Evolutionary conservation across 2,797 vertebrate species (phyloP), one percentile per base, ranked within the genome.

Genomic region (Platalea minor): DNA sequence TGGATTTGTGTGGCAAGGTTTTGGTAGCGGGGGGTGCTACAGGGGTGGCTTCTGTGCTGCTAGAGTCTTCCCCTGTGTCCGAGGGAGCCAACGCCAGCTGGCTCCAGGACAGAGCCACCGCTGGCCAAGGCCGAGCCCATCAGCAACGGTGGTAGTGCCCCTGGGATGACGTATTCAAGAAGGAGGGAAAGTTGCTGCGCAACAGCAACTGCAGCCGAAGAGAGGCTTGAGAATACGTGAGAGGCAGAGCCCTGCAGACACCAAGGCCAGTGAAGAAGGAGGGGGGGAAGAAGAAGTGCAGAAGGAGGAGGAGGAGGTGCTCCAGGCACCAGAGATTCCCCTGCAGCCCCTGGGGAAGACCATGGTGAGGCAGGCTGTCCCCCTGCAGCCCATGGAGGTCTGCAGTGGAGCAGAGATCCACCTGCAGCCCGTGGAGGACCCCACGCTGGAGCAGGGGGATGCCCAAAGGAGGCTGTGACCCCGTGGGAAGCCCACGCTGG

Each of bases 41-140:
- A 37, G 57, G 24, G n/a, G 5, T 37, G 16, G 35, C 7, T 37
- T 60, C 24, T 37, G n/a, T 26, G 24, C 57, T 60, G 57, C 15
- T 25, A 25, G 24, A 60, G 37, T n/a, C 23, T 17, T 60, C 23
- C 57, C 23, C n/a, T 7, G 11, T 35, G n/a, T 59, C 57, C 4
- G 1, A 17, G 11, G 7, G n/a, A 60, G n/a, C 23, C n/a, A 37
- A 17, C 21, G 23, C 57, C 57, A 35, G 56, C n/a, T 0, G 2
- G n/a, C n/a, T 59, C n/a, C 56, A 59, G 24, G 29, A 35, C 4
- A 5, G n/a, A 35, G 14, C 18, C 4, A 2, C 31, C 3, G 5
- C n/a, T 24, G 56, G 14, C n/a, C 56, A 59, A 59, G 56, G n/a
- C 33, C 9, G 6, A 57, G 56, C 56, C 33, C 9, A 16, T 59